phyloP scores from a whole-genome alignment of 2,113 vertebrate genomes.

The Setophaga kirtlandii region DNA sequence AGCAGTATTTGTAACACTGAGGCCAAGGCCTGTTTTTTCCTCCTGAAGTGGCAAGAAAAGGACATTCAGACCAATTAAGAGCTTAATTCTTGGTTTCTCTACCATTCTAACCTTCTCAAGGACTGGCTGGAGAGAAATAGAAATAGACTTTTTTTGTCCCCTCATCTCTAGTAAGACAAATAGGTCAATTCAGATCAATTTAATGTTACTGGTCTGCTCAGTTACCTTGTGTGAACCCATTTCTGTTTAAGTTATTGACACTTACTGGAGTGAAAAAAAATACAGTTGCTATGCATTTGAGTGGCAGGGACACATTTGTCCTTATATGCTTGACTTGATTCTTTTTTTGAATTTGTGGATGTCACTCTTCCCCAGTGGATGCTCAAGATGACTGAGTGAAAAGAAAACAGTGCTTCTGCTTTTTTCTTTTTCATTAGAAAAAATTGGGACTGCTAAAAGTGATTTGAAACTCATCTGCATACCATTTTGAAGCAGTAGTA shows the following conservation, averaged over 20 bases:
- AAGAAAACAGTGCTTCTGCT: background rate
- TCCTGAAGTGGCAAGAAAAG: background rate
- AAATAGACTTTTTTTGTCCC: background rate
- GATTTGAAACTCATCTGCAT: background rate
- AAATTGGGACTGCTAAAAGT: background rate
- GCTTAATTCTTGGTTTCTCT: background rate
- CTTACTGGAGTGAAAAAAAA: background rate
- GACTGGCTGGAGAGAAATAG: background rate
- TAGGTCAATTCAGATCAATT: background rate
- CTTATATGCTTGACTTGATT: background rate
- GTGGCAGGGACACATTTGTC: background rate
- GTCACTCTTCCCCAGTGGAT: background rate
- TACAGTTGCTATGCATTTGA: background rate
- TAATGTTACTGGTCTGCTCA: background rate
- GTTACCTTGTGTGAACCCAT: background rate
- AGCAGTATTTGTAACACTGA: background rate
- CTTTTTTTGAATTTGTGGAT: background rate
- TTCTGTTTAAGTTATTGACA: background rate
- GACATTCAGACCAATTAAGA: background rate
- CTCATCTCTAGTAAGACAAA: background rate
- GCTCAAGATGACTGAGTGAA: background rate
- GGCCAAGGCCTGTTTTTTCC: background rate
- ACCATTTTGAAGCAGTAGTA: background rate
- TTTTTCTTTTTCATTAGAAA: background rate
- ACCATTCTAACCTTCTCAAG: background rate